Conservation (phyloP, 2,113 vertebrate species). For the Otocyon megalotis region DNA sequence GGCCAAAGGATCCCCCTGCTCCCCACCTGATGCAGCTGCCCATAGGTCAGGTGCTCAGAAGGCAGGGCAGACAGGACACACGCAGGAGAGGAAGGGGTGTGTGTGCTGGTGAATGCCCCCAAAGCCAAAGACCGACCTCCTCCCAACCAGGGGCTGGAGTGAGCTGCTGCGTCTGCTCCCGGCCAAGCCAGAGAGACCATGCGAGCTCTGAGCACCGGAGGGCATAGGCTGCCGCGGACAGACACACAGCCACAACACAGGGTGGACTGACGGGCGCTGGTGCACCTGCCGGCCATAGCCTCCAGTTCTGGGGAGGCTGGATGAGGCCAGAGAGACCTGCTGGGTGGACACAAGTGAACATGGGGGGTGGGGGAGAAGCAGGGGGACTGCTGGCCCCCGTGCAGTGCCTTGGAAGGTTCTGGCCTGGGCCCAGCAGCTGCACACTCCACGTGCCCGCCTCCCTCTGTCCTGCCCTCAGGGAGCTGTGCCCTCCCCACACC, state of each 20-base stretch:
- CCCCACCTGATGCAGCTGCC: background rate
- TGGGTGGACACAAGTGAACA: background rate
- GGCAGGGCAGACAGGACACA: background rate
- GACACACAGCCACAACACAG: background rate
- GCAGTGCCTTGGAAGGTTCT: background rate
- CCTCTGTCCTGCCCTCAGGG: background rate
- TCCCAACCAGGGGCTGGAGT: background rate
- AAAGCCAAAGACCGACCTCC: background rate
- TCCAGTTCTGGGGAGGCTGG: background rate
- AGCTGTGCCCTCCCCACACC: background rate
- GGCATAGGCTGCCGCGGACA: background rate
- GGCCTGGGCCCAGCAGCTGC: background rate
- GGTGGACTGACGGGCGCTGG: background rate
- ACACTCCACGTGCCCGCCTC: accelerated
- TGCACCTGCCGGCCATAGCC: background rate
- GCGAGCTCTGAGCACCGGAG: background rate
- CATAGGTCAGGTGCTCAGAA: background rate
- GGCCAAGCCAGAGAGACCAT: too few relatives aligned
- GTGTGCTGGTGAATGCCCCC: background rate
- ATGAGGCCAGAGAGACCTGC: background rate
- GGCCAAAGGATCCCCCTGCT: too few relatives aligned
- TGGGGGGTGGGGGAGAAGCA: background rate
- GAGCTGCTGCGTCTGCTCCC: background rate
- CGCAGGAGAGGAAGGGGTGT: background rate
- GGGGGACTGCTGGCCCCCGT: too few relatives aligned